These are phyloP conservation scores for Cossypha polioptera DNA, from an alignment of 2,797 vertebrate genomes.

Conservation along the genomic window DNA sequence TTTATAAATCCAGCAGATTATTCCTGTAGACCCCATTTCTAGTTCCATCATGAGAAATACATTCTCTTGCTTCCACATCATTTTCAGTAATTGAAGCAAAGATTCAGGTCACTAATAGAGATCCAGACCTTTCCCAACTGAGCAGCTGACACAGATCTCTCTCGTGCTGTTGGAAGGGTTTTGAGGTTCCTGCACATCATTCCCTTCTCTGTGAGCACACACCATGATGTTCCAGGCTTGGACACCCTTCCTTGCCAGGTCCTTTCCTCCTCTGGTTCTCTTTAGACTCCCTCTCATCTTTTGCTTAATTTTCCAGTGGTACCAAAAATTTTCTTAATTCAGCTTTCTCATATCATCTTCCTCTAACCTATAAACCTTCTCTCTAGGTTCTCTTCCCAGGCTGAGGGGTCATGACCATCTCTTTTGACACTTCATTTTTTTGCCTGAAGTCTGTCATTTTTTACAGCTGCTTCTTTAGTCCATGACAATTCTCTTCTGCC, in stretches of 20 bases:
- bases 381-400: neutral
- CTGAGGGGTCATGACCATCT: neutral
- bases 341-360: neutral
- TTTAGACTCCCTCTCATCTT: neutral
- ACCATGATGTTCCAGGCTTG: neutral
- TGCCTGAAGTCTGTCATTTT: neutral
- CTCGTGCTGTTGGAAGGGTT: fast-evolving
- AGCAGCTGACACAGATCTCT: neutral
- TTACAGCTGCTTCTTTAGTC: neutral
- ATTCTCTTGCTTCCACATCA: neutral
- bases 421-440: neutral
- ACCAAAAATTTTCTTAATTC: neutral
- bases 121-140: neutral
- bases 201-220: neutral
- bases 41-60: neutral
- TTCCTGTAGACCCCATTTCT: neutral
- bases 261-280: neutral
- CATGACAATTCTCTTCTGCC: neutral
- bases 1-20: neutral
- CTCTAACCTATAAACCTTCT: neutral
- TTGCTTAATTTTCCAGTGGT: neutral
- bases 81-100: neutral
- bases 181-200: neutral
- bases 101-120: neutral
- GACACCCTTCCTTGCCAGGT: neutral